phyloP scores from a whole-genome alignment of 2,113 vertebrate species.

The Dipodomys stephensi region DNA sequence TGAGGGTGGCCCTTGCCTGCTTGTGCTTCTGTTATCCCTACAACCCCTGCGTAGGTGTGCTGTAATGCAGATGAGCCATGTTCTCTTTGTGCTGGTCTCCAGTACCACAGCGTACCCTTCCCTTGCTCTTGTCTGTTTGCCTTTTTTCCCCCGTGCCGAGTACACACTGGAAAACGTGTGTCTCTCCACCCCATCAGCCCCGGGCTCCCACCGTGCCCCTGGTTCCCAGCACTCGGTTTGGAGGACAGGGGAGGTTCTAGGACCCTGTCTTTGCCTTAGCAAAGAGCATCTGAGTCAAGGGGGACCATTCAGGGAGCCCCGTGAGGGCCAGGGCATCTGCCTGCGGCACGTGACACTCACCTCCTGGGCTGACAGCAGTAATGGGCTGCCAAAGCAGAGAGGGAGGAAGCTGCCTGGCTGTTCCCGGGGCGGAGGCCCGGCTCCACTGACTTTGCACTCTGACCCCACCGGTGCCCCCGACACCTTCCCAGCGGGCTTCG shows the following conservation, averaged over 20 bases:
- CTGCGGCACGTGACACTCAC: not conserved
- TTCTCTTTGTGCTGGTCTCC: not conserved
- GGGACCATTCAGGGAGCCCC: no score
- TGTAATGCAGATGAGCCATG: not conserved
- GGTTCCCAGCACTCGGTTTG: no score
- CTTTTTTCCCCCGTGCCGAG: not conserved
- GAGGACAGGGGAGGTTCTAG: no score
- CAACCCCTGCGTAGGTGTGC: not conserved
- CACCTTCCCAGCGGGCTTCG: no score
- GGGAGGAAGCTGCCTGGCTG: not conserved
- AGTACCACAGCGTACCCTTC: no score
- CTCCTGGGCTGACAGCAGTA: not conserved
- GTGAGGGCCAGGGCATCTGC: not conserved
- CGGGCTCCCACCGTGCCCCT: not conserved
- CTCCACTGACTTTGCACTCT: no score
- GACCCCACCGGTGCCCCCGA: no score
- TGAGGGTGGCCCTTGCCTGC: not conserved
- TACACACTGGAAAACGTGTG: not conserved
- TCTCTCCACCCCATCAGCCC: no score
- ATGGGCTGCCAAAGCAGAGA: not conserved
- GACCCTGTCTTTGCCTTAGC: no score
- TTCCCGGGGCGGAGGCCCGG: not conserved
- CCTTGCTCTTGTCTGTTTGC: not conserved
- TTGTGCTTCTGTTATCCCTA: not conserved
- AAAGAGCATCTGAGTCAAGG: no score